Conservation (phyloP, 2,113 vertebrate species). For the Rhynchomys soricoides region DNA sequence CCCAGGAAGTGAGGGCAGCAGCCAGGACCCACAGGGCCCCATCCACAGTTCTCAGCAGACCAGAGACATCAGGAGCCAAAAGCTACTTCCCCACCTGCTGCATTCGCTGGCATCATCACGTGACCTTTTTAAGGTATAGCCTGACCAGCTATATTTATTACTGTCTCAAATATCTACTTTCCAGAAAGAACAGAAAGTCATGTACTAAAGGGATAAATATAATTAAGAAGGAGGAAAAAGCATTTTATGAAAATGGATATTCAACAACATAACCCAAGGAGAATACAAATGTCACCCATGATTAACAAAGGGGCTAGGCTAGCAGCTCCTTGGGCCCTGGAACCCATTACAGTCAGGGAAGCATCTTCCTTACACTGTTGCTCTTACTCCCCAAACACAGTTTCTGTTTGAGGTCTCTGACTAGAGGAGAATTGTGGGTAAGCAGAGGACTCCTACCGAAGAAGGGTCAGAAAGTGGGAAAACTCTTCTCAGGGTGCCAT, state of each 20-base stretch:
- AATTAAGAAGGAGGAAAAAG: slow-evolving; percentile 19
- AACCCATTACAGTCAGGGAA: too few species aligned
- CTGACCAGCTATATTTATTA: not conserved
- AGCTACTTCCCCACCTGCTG: fast-evolving
- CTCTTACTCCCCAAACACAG: not conserved
- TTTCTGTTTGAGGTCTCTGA: not conserved
- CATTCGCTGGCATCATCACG: fast-evolving
- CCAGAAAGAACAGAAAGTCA: not conserved
- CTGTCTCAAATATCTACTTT: not conserved
- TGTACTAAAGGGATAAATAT: not conserved
- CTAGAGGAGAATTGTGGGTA: not conserved
- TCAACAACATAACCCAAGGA: not conserved
- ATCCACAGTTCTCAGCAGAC: too few species aligned
- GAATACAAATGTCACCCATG: not conserved
- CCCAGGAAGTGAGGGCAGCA: not conserved
- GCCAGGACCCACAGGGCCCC: too few species aligned
- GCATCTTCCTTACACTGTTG: fast-evolving
- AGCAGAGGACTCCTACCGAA: not conserved
- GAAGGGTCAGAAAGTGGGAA: not conserved
- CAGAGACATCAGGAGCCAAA: too few species aligned
- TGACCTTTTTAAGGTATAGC: not conserved
- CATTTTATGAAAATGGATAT: not conserved
- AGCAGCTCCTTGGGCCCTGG: not conserved
- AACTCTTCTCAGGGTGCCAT: not conserved
- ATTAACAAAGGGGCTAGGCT: not conserved